Evolutionary conservation across 2,888 invertebrate species (phyloP).

Genomic region (Acrobasis consociella): DNA sequence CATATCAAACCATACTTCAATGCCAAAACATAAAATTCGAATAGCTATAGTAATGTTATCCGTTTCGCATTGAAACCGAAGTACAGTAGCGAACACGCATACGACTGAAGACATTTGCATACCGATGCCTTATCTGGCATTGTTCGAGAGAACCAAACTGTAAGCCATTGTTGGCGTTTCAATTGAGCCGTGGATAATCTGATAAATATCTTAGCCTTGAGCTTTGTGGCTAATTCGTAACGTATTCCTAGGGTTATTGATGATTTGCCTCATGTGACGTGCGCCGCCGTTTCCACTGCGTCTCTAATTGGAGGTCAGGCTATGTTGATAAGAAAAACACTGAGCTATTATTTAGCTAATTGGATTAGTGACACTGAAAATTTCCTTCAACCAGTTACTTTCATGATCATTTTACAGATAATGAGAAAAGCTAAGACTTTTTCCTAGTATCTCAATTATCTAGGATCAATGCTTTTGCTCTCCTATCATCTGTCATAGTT

Average conservation of each 20-base stretch:
- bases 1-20: conserved; percentile 6
- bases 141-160: conserved; percentile 36
- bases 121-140: conserved; percentile 46
- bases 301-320: conserved; percentile 7
- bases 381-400: no score
- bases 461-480: no score
- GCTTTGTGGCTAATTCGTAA: conserved; percentile 42
- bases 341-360: no score
- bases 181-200: conserved; percentile 60
- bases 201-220: conserved; percentile 63
- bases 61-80: conserved; percentile 5
- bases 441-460: no score
- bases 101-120: conserved; percentile 36
- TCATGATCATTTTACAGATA: no score
- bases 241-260: conserved; percentile 31
- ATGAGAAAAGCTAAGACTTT: no score
- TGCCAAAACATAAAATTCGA: conserved; percentile 1
- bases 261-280: not conserved
- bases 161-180: conserved; percentile 48
- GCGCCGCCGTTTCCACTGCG: not conserved
- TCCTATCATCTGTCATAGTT: no score
- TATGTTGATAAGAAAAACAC: not conserved
- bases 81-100: conserved; percentile 28
- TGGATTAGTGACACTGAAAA: no score
- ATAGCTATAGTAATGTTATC: not conserved